Base-by-base conservation (phyloP, 2,888 invertebrate genomes). In the Anoplius nigerrimus region DNA sequence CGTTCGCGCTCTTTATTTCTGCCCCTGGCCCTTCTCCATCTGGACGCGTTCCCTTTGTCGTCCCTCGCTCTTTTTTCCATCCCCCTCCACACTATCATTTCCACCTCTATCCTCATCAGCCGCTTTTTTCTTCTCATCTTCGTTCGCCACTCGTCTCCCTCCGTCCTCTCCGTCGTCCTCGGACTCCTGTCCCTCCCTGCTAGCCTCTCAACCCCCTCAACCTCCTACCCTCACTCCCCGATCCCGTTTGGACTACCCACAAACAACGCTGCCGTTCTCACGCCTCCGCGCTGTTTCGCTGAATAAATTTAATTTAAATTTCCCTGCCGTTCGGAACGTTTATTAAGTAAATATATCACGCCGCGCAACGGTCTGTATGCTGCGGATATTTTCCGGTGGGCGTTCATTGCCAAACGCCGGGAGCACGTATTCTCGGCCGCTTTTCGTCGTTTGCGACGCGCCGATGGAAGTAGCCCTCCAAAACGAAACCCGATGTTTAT, bases 291-390 rank as follows among this genome's bases (percentile, higher is more conserved):
- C 67, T 78, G 76, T 84, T 83, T 83, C 81, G 74, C 74, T 75
- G 82, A 84, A 84, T 84, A 83, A 84, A 84, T 84, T 83, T 81
- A 82, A 83, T 84, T 84, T 81, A 76, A 84, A 83, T 84, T 83
- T 82, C 75, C 71, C 82, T 75, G 73, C 79, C 75, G 76, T 78
- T 82, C 75, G 72, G 73, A 79, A 70, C 81, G 82, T 83, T 83
- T 82, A 84, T 83, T 82, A 83, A 85, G 83, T 82, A 82, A 85
- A 84, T 83, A 83, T 82, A 84, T 83, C 79, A 79, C 75, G 66
- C 66, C 66, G 66, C 62, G 68, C 72, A 68, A 65, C 67, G 67
- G 69, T 69, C 62, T 71, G 67, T 74, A 68, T 69, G 62, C 66
- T 3, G 63, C 59, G 67, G 68, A 79, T 73, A 71, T 79, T 79